Percentiles rank a stretch among this genome's conserved stretches.
phyloP scores from a whole-genome alignment of 2,888 invertebrate species.

The Athrips mouffetella region DNA sequence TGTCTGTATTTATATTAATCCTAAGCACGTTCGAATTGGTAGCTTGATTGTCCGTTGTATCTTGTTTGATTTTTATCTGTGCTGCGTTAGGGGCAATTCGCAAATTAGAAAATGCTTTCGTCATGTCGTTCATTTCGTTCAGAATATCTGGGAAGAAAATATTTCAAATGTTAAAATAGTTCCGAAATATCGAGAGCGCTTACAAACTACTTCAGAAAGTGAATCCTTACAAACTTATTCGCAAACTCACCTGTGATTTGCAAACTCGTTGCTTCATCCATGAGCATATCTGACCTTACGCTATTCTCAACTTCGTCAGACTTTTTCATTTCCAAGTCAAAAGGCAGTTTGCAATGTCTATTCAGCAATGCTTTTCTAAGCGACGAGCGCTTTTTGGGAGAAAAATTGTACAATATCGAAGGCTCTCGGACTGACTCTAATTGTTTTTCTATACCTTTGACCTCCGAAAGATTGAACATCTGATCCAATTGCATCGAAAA shows the following conservation, averaged over 20 bases:
- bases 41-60: constrained; percentile 8
- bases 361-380: constrained; percentile 56
- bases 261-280: constrained; percentile 54
- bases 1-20: constrained; percentile 38
- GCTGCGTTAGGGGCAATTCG: background rate
- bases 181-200: background rate
- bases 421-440: constrained; percentile 36
- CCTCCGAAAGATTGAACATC: constrained; percentile 44
- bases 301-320: constrained; percentile 17
- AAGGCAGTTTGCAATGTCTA: constrained; percentile 35
- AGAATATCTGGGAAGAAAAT: constrained; percentile 54
- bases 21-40: constrained; percentile 33
- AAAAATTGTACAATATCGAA: constrained; percentile 53
- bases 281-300: constrained; percentile 35
- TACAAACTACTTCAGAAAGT: background rate
- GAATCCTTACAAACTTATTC: background rate
- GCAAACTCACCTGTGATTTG: constrained; percentile 58
- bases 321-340: constrained; percentile 26
- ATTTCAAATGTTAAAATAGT: background rate
- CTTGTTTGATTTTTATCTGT: background rate
- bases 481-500: constrained; percentile 61
- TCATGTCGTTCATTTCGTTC: constrained; percentile 61
- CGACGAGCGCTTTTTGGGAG: constrained; percentile 52
- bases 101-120: constrained; percentile 36
- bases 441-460: constrained; percentile 28